Base-by-base conservation (phyloP, 2,888 invertebrate species). In the Macrosoma leucophasiata region DNA sequence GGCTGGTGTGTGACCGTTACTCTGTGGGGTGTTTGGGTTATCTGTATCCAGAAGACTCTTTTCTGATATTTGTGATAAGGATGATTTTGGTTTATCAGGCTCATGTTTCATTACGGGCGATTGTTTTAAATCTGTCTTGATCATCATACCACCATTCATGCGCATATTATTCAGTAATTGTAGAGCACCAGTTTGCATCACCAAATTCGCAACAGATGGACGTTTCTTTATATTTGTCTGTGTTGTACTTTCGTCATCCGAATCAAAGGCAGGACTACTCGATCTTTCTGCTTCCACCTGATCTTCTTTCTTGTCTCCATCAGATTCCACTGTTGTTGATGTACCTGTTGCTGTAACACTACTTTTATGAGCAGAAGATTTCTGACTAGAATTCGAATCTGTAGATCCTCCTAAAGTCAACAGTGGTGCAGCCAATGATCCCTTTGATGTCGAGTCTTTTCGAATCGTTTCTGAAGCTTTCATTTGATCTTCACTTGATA, bases 191-290 rank as follows among this genome's bases (percentile, higher is more conserved):
- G 89, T 87, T 59, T 91, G 91, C 52, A 89, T 88, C 0, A 91
- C 88, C 41, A 91, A 81, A 24, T 90, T 91, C 1, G 89, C 90
- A 5, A 91, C 82, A 0, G 90, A 90, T 1, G 89, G 88, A 24
- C 89, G 78, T 58, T 90, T 90, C 43, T 87, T 86, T 1, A 81
- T 55, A 34, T 85, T 86, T 1, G 84, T 74, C 42, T 87, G 88
- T 0, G 87, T 86, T 0, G 89, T 90, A 42, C 92, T 92, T 58
- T 97, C 97, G 42, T 97, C 96, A 62, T 97, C 97, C 0, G 97
- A 97, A 55, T 97, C 97, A 63, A 97, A 97, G 0, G 95, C 95
- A 1, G 95, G 90, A 64, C 96, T 96, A 58, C 96, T 96, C 0
- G 96, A 96, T 22, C 96, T 86, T 62, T 94, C 91, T 20, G 89